Conservation (phyloP, 92 coral and sea anemone species). For the Parazoanthus darwini region DNA sequence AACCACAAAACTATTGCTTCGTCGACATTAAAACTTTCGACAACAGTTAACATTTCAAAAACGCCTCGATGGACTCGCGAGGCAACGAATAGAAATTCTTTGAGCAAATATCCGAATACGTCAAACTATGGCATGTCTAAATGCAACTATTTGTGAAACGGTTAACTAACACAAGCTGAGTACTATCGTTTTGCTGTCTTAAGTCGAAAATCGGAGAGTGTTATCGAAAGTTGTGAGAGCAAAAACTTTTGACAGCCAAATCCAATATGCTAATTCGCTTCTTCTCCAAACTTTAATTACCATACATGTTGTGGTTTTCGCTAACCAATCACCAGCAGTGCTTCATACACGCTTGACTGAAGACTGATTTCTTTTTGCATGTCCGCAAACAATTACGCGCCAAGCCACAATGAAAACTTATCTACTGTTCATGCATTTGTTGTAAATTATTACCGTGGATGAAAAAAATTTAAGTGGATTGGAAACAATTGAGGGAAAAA, state of each 20-base stretch:
- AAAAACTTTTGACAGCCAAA: slow-evolving; percentile 12
- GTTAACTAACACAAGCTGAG: slow-evolving; percentile 14
- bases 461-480: neutral
- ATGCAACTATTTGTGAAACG: slow-evolving; percentile 8
- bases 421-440: slow-evolving; percentile 8
- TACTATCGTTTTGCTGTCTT: slow-evolving; percentile 1
- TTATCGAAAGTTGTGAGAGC: slow-evolving; percentile 10
- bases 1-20: neutral
- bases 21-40: slow-evolving; percentile 15
- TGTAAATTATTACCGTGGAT: slow-evolving; percentile 2
- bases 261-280: slow-evolving; percentile 1
- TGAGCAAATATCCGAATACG: neutral
- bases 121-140: neutral
- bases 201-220: neutral
- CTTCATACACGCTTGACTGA: slow-evolving; percentile 7
- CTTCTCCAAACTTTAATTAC: neutral
- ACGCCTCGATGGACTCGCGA: slow-evolving; percentile 5
- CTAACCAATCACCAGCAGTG: slow-evolving; percentile 1
- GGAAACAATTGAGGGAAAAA: neutral
- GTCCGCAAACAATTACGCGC: slow-evolving; percentile 3
- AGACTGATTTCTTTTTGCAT: slow-evolving; percentile 4
- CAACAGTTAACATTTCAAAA: slow-evolving; percentile 1
- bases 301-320: slow-evolving; percentile 8
- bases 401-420: slow-evolving; percentile 9
- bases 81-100: neutral